Base-by-base conservation (phyloP, 2,888 invertebrate genomes). In the Polymixis lichenea region DNA sequence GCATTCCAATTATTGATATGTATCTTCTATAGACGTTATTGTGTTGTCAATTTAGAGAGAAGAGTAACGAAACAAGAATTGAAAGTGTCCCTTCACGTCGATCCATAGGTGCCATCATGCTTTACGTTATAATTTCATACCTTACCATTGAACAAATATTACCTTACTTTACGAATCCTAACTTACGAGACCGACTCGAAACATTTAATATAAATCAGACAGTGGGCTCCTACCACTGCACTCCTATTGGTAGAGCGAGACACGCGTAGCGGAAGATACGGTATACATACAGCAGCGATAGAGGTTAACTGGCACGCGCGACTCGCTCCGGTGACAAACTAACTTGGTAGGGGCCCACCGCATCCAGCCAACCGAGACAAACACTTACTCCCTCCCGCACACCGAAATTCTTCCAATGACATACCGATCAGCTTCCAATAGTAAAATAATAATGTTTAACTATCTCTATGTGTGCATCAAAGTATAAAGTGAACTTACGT, bases 401-500 rank as follows among this genome's bases (percentile, higher is more conserved):
- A 93, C 94, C 95, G 92, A 95, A 93, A 94, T 93, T 93, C 93
- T 90, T 92, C 87, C 92, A 92, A 94, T 91, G 92, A 93, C 94
- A 94, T 92, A 94, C 93, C 94, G 94, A 95, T 94, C 93, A 94
- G 94, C 95, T 95, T 95, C 95, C 91, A 91, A 94, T 89, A 91
- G 90, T 92, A 92, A 94, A 94, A 94, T 92, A 91, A 94, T 94
- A 95, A 93, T 87, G 89, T 92, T 91, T 89, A 91, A 92, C 92
- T 95, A 95, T 91, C 90, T 90, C 95, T 95, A 95, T 91, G 92
- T 91, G 95, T 95, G 95, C 95, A 93, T 93, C 92, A 96, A 95
- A 95, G 91, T 94, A 96, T 95, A 94, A 93, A 90, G 95, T 96
- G 95, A 94, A 92, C 94, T 94, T 95, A 94, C 95, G 94, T 94